Base-by-base conservation (phyloP, 2,113 vertebrate species). In the Himantopus leucocephalus region DNA sequence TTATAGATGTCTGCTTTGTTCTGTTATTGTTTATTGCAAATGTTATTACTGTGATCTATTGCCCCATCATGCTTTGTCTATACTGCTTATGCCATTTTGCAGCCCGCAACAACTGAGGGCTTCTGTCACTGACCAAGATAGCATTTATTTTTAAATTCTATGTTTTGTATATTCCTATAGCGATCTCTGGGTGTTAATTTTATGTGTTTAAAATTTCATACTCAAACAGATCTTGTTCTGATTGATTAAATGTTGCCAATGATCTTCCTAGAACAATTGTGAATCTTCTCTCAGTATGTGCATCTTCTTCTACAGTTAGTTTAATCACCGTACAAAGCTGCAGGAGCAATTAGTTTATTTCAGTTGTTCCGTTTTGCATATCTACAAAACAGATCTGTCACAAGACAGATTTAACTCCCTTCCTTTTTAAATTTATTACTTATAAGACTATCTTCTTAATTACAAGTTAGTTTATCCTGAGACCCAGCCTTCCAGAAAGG, bases 11-110 rank as follows among this genome's bases (percentile, higher is more conserved):
- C 97, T 97, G 97, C 98, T 98, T 98, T 98, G 98, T 98, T 98
- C 97, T 98, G 98, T 98, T 98, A 98, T 98, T 98, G 98, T 98
- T 98, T 98, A 98, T 98, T 98, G 98, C 98, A 98, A 98, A 98
- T 98, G 98, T 98, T 98, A 98, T 98, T 98, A 98, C 97, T 94
- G 92, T 98, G 98, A 98, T 98, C 98, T 98, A 98, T 98, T 97
- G 96, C 93, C 91, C 97, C 91, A 97, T 98, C 97, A 96, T 41
- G 95, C 95, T 97, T 97, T 98, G 98, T 98, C 98, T 98, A 95
- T 97, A 97, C 92, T 80, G 95, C 7, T 96, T 74, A 97, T 94
- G 96, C 97, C 90, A 67, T 96, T 98, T 95, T 15, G 35, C 89
- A 93, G 94, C 97, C 96, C 71, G 3, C 92, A 97, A 97, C 97